phyloP scores from a whole-genome alignment of 2,888 invertebrate species.

The Drosophila pegasa region DNA sequence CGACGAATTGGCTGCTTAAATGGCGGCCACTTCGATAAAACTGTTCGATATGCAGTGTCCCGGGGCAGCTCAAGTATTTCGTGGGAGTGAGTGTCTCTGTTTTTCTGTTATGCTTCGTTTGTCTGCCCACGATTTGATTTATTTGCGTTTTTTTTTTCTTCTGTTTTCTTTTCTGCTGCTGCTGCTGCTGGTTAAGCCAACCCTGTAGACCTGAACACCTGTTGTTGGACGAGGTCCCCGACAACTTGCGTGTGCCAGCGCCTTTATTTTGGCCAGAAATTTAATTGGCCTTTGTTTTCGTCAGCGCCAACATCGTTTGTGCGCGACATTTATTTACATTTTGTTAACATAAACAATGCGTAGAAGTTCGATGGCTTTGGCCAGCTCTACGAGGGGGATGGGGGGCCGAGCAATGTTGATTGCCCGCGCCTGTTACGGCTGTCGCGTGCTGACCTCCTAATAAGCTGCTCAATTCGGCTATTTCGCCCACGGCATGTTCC shows the following conservation, averaged over 20 bases:
- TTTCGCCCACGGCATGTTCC: conserved; percentile 37
- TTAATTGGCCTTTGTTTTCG: conserved; percentile 81
- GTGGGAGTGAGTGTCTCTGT: neutral
- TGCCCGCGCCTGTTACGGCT: conserved; percentile 55
- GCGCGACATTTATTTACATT: conserved; percentile 80
- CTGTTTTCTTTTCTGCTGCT: conserved; percentile 29
- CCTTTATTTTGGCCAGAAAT: conserved; percentile 62
- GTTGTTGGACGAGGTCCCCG: conserved; percentile 49
- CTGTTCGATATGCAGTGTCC: conserved; percentile 69
- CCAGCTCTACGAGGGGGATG: conserved; percentile 12
- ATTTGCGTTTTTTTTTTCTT: conserved; percentile 45
- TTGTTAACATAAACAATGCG: conserved; percentile 82
- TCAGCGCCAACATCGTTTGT: conserved; percentile 72
- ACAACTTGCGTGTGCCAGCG: conserved; percentile 66
- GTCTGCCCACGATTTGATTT: conserved; percentile 72
- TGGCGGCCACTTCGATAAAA: conserved; percentile 71
- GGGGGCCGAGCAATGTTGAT: conserved; percentile 72
- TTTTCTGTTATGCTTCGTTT: conserved; percentile 49
- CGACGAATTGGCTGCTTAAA: conserved; percentile 67
- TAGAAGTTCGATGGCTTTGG: conserved; percentile 77
- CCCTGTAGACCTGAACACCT: conserved; percentile 75
- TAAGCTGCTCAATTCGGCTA: conserved; percentile 70
- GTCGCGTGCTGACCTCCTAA: conserved; percentile 69
- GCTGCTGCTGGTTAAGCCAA: conserved; percentile 56
- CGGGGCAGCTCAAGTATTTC: conserved; percentile 18